Conservation (phyloP, 2,797 vertebrate species). For the Chromobotia macracanthus region DNA sequence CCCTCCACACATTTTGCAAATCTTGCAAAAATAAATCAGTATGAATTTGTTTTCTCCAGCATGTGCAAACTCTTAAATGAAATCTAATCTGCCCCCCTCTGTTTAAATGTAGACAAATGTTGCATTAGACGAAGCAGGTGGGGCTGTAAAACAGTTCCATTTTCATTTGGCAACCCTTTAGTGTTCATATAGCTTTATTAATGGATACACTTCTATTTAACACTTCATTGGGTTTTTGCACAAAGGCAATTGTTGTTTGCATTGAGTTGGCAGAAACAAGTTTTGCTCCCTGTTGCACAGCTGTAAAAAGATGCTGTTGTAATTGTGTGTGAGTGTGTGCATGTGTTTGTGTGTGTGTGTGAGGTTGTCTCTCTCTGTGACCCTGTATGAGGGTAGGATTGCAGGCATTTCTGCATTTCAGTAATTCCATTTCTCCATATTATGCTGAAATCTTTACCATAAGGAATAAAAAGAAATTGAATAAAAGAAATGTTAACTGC, state of each 20-base stretch:
- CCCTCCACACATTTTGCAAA: too few relatives aligned
- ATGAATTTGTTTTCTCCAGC: not conserved
- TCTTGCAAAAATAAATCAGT: not conserved
- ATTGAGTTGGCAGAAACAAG: constrained; percentile 53
- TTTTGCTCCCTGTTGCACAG: constrained; percentile 42
- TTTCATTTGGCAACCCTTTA: constrained; percentile 54
- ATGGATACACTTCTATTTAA: constrained; percentile 61
- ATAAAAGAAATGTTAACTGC: constrained; percentile 23
- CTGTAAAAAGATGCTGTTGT: constrained; percentile 41
- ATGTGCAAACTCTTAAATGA: constrained; percentile 38
- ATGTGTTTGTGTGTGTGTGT: constrained; percentile 29
- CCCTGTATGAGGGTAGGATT: constrained; percentile 14
- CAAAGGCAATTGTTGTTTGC: constrained; percentile 59
- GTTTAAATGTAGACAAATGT: constrained; percentile 46
- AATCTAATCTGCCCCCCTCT: constrained; percentile 47
- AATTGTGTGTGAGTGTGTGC: constrained; percentile 15
- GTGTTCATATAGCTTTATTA: constrained; percentile 53
- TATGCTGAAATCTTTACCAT: constrained; percentile 13
- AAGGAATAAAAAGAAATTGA: constrained; percentile 13
- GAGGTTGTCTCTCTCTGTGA: constrained; percentile 14
- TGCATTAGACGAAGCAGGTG: constrained; percentile 49
- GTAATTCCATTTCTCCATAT: constrained; percentile 17
- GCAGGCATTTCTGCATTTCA: constrained; percentile 5
- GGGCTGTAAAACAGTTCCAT: constrained; percentile 50
- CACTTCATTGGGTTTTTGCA: constrained; percentile 61